These are phyloP conservation scores for Hystrix brachyura DNA, from an alignment of 2,113 vertebrate species.

Conservation along the genomic window DNA sequence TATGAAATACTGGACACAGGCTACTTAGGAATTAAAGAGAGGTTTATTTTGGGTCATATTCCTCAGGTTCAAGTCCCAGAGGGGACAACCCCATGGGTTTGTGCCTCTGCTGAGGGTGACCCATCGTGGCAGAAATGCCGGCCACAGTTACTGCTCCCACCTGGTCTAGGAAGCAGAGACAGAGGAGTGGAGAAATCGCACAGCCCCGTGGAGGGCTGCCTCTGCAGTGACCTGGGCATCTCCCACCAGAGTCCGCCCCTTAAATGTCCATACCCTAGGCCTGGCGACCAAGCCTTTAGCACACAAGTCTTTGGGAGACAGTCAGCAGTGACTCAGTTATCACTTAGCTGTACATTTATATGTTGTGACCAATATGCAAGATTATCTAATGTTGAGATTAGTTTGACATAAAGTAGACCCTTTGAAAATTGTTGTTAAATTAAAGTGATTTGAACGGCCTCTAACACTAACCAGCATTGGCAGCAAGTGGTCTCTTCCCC, in stretches of 20 bases:
- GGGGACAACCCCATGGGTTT: neutral
- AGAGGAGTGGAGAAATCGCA: neutral
- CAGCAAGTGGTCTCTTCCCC: neutral
- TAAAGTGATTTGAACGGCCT: neutral
- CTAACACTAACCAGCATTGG: neutral
- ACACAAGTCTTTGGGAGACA: neutral
- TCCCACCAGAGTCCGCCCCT: neutral
- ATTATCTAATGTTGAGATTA: neutral
- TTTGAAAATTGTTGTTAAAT: neutral
- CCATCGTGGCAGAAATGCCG: neutral
- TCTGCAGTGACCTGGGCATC: neutral
- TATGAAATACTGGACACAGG: neutral
- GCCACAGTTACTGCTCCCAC: too few relatives aligned
- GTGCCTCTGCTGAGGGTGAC: neutral
- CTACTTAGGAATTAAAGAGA: neutral
- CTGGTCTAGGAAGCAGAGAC: neutral
- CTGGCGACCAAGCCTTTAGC: neutral
- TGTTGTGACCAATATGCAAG: neutral
- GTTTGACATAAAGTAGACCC: neutral
- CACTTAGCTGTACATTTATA: neutral
- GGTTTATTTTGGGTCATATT: neutral
- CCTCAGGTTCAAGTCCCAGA: neutral
- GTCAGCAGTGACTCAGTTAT: neutral
- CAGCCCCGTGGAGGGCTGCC: rapidly evolving
- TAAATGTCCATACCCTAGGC: neutral